Base-by-base conservation (phyloP, 2,797 vertebrate species). In the Rhyacichthys aspro region DNA sequence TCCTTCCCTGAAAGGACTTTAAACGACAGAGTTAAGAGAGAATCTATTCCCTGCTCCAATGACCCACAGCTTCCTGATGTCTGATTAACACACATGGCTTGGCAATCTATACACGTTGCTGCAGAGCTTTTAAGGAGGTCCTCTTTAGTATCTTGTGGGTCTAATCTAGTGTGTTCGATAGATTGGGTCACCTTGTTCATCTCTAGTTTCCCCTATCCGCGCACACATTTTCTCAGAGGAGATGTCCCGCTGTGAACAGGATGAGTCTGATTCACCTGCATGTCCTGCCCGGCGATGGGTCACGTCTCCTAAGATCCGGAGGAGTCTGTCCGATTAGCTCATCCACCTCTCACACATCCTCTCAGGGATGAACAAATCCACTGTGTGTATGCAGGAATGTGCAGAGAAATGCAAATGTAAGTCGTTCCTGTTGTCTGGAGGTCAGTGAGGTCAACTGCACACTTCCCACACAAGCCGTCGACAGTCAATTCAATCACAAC, bases 31-130 rank as follows among this genome's bases (percentile, higher is more conserved):
- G 23, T 28, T 28, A 75, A n/a, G 68, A 79, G 78, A 71, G 23
- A 87, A 85, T 87, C 86, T 72, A 86, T 89, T 81, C 79, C 61
- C 70, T 83, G 86, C 81, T 87, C 70, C 72, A 81, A 67, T 87
- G 82, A 83, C 81, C 77, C 81, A 74, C 82, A 78, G 75, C 70
- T 67, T 83, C 83, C 78, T 74, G 78, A 79, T 79, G 80, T 82
- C 81, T 76, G 79, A 80, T 87, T 84, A 87, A 76, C 81, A 83
- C 84, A 83, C 81, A 79, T 71, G 85, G 78, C 55, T 73, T 84
- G 72, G 62, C 83, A 77, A 84, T 85, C 81, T 76, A 80, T 86
- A 82, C 16, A 63, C 47, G 73, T 61, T 38, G 17, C 58, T 60
- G 37, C 57, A 38, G 48, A 65, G 63, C 68, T 78, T 77, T 81